Conservation (phyloP, 1,140 invertebrate species). For the Lasaia peninsularis region DNA sequence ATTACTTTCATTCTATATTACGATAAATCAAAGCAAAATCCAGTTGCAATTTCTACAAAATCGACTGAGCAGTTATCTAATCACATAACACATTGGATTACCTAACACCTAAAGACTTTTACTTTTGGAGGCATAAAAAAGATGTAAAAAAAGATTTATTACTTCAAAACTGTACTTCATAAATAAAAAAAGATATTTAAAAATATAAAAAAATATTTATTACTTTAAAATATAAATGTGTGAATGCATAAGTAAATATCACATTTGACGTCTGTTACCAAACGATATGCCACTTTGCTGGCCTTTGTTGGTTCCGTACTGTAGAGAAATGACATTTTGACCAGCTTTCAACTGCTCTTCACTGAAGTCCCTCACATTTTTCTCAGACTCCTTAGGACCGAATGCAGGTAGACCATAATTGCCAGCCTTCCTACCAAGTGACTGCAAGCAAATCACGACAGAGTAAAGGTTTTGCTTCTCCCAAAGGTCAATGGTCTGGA, state of each 20-base stretch:
- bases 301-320: slow-evolving; percentile 96
- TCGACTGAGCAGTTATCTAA: slow-evolving; percentile 12
- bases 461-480: slow-evolving; percentile 97
- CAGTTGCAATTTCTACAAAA: background rate
- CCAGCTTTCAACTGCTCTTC: slow-evolving; percentile 95
- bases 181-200: slow-evolving; percentile 35
- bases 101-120: background rate
- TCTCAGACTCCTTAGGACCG: slow-evolving; percentile 95
- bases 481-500: slow-evolving; percentile 98
- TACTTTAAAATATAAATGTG: slow-evolving; percentile 34
- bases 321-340: slow-evolving; percentile 93
- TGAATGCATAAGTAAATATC: slow-evolving; percentile 50
- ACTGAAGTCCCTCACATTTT: slow-evolving; percentile 91
- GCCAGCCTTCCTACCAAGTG: slow-evolving; percentile 94
- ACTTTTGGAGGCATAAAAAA: background rate
- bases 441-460: slow-evolving; percentile 95
- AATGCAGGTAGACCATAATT: slow-evolving; percentile 93
- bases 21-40: background rate
- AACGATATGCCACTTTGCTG: slow-evolving; percentile 96
- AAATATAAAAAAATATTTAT: slow-evolving; percentile 55
- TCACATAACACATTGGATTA: slow-evolving; percentile 8
- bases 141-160: slow-evolving; percentile 4
- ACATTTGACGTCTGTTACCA: slow-evolving; percentile 96
- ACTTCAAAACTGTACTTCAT: slow-evolving; percentile 25
- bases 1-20: no score